These are phyloP conservation scores for Chesias legatella DNA, from an alignment of 2,888 invertebrate genomes.

Conservation along the genomic window DNA sequence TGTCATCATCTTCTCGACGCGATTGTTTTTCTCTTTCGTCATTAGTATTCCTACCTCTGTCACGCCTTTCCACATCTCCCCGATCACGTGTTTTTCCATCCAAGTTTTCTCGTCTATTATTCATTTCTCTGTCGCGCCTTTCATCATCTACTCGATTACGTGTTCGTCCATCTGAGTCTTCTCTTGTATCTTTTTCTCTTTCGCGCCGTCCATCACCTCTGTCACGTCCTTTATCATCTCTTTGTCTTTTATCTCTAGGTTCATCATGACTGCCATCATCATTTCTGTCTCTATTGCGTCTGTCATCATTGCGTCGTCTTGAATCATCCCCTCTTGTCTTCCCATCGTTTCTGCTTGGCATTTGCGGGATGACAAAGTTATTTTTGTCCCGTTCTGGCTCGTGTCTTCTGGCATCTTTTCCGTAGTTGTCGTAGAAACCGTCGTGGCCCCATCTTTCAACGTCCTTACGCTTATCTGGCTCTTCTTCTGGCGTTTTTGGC, in stretches of 20 bases:
- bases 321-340: conserved; percentile 20
- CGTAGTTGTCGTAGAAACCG: conserved; percentile 70
- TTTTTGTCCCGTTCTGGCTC: conserved; percentile 47
- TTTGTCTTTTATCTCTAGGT: conserved; percentile 11
- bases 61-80: neutral
- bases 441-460: conserved; percentile 65
- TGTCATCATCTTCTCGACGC: conserved; percentile 23
- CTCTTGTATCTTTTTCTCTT: conserved; percentile 5
- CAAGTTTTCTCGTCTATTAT: too few relatives aligned
- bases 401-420: conserved; percentile 52
- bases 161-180: neutral
- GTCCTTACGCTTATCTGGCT: conserved; percentile 37
- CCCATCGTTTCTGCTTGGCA: conserved; percentile 21
- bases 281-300: conserved; percentile 17
- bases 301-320: conserved; percentile 17
- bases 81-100: conserved; percentile 1
- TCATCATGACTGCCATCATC: conserved; percentile 9
- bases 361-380: conserved; percentile 42
- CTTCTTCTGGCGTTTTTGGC: conserved; percentile 40
- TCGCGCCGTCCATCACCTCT: conserved; percentile 24
- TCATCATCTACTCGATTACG: conserved; percentile 9
- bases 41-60: conserved; percentile 1
- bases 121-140: conserved; percentile 8
- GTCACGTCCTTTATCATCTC: conserved; percentile 18
- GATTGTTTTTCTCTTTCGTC: conserved; percentile 25